Evolutionary conservation across 2,113 vertebrate genomes (phyloP).

Genomic region (Verasper variegatus): DNA sequence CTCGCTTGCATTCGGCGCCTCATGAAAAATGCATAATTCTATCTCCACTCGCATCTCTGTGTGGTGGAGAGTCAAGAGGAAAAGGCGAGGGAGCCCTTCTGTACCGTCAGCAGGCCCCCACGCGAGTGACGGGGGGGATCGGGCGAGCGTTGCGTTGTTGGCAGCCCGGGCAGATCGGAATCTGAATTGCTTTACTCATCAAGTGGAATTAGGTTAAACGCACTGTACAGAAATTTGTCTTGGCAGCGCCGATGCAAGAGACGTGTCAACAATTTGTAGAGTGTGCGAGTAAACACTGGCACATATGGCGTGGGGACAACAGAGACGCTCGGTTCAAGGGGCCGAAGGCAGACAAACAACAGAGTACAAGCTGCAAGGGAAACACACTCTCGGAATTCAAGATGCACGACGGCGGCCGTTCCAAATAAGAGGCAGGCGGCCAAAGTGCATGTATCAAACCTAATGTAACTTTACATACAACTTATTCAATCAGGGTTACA

Average conservation of each 20-base stretch:
- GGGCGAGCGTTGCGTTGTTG: constrained; percentile 26
- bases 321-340: constrained; percentile 25
- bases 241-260: constrained; percentile 11
- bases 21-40: constrained; percentile 79
- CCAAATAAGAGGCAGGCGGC: constrained; percentile 6
- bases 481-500: neutral
- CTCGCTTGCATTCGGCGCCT: constrained; percentile 57
- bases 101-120: constrained; percentile 48
- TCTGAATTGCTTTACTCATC: constrained; percentile 60
- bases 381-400: constrained; percentile 4
- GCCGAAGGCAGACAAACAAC: constrained; percentile 22
- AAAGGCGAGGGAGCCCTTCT: constrained; percentile 59
- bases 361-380: neutral
- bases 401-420: neutral
- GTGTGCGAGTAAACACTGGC: constrained; percentile 16
- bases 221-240: constrained; percentile 36
- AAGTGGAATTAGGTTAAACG: constrained; percentile 57
- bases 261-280: constrained; percentile 37
- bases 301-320: constrained; percentile 41
- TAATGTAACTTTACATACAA: neutral
- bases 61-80: constrained; percentile 63
- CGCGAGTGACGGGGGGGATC: constrained; percentile 38
- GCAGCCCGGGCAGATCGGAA: constrained; percentile 35
- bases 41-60: constrained; percentile 68
- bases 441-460: neutral